phyloP scores from a whole-genome alignment of 2,113 vertebrate species.

The Herpailurus yagouaroundi region DNA sequence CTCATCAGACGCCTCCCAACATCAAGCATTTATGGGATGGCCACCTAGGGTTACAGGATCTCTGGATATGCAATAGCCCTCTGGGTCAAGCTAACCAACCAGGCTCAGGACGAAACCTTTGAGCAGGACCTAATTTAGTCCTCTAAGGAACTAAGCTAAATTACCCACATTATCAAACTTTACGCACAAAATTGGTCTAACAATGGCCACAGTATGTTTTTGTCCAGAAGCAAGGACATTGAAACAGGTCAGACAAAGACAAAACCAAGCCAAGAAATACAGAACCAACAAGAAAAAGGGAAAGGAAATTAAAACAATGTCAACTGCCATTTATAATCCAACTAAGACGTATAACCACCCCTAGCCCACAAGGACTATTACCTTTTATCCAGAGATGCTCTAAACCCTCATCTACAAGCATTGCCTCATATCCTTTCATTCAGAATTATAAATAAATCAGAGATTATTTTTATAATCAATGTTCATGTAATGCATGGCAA shows the following conservation, averaged over 20 bases:
- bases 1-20: not conserved
- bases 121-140: not conserved
- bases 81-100: not conserved
- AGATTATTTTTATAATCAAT: slow-evolving; percentile 38
- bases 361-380: not conserved
- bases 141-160: slow-evolving; percentile 13
- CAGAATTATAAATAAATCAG: slow-evolving; percentile 63
- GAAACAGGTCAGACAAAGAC: slow-evolving; percentile 14
- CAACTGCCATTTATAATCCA: not conserved
- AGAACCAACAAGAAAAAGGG: not conserved
- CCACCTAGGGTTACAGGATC: not conserved
- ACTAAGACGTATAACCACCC: not conserved
- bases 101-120: not conserved
- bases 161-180: not conserved
- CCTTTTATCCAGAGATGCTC: not conserved
- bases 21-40: not conserved
- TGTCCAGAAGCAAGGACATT: not conserved
- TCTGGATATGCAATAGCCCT: not conserved
- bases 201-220: not conserved
- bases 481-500: not conserved
- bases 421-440: slow-evolving; percentile 58
- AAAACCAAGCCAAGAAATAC: not conserved
- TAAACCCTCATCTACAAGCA: not conserved
- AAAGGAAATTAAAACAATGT: slow-evolving; percentile 37
- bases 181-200: not conserved